Percentiles rank a stretch among this genome's conserved stretches.
These are phyloP conservation scores for Sardinella longiceps DNA, from an alignment of 2,797 vertebrate species.

Conservation along the genomic window DNA sequence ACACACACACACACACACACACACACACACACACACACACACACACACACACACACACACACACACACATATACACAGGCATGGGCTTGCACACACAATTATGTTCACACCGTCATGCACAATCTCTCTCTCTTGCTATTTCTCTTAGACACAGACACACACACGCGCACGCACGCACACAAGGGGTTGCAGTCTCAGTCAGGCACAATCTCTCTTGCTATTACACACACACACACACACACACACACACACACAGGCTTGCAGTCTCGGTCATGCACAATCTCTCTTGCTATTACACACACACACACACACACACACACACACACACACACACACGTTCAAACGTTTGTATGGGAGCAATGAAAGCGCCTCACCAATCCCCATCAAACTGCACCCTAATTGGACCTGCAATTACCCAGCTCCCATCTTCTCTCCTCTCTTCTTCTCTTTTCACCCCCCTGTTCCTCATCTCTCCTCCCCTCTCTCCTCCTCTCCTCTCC, in stretches of 20 bases:
- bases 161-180: too few relatives aligned
- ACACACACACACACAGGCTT: background rate
- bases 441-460: background rate
- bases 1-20: background rate
- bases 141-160: too few relatives aligned
- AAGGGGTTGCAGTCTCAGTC: too few relatives aligned
- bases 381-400: constrained; percentile 18
- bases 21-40: background rate
- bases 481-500: background rate
- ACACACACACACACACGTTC: background rate
- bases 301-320: background rate
- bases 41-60: background rate
- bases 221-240: too few relatives aligned
- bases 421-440: background rate
- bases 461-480: background rate
- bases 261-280: too few relatives aligned
- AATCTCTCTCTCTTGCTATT: too few relatives aligned
- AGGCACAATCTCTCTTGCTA: too few relatives aligned
- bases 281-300: background rate
- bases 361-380: background rate
- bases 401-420: background rate
- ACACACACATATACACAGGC: too few relatives aligned
- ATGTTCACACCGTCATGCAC: too few relatives aligned
- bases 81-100: too few relatives aligned
- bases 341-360: background rate